These are phyloP conservation scores for Hydrochoerus hydrochaeris DNA, from an alignment of 2,113 vertebrate species.

Conservation along the genomic window DNA sequence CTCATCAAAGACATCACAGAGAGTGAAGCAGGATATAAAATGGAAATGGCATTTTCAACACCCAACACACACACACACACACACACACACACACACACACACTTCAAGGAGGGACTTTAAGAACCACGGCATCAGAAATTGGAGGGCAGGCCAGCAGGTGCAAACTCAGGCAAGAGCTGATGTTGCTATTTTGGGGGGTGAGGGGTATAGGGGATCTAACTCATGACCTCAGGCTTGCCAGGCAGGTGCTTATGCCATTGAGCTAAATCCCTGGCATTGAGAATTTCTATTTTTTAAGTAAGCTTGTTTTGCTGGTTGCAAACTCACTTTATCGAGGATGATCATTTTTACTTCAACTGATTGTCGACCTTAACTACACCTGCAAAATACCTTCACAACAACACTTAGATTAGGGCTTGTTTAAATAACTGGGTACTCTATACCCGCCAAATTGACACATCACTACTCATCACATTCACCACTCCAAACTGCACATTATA, in stretches of 20 bases:
- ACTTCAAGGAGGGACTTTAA: neutral
- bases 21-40: neutral
- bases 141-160: neutral
- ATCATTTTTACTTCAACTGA: conserved; percentile 16
- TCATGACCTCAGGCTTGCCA: too few species aligned
- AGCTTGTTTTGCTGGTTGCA: neutral
- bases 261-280: too few species aligned
- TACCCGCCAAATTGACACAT: neutral
- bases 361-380: neutral
- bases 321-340: neutral
- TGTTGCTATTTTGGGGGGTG: neutral
- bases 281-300: neutral
- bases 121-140: neutral
- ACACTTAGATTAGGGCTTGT: neutral
- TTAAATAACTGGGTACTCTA: neutral
- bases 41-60: neutral
- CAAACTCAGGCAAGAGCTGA: neutral
- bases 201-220: neutral
- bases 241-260: too few species aligned
- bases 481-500: neutral
- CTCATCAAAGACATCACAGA: neutral
- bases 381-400: neutral
- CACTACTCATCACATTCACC: neutral
- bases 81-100: neutral
- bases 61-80: neutral